Base-by-base conservation (phyloP, 2,113 vertebrate species). In the Maccullochella peelii region DNA sequence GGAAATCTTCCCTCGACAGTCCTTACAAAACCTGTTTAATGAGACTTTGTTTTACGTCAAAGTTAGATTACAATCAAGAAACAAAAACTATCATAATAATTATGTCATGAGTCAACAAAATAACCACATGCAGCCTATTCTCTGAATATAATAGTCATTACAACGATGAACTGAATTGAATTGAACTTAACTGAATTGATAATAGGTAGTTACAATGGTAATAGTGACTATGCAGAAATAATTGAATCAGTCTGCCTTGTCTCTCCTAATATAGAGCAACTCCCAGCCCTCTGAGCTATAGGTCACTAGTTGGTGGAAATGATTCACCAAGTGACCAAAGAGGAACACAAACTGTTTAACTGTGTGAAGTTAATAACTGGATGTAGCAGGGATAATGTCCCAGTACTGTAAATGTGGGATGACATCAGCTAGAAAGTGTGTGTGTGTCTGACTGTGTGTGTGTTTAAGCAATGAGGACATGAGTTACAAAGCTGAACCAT, bases 241-340 rank as follows among this genome's bases (percentile, higher is more conserved):
- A 94, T 88, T 90, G 79, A 90, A 93, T 90, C 90, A 89, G 80
- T 59, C 72, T 50, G 73, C 59, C 74, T 75, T 82, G 89, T 87
- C 89, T 89, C 83, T 78, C 33, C 91, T 91, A 89, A 92, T 95
- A 92, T 91, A 80, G 70, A 76, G 25, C 16, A 21, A 27, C 33
- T 85, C 57, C 23, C 57, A 68, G 47, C 73, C 21, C 69, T 87
- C 77, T 59, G 65, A 86, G 88, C 38, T 54, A 55, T 49, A 83
- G 92, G 90, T 91, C 88, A 92, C 33, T 66, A 82, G 69, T 77
- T 73, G 67, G 82, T 78, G 66, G 70, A 77, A 69, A 42, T 42
- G 58, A 58, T 85, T 81, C 33, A 67, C 50, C 84, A 52, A 69
- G 73, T 68, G 77, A 80, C 84, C 86, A 68, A 25, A 52, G 61